Percentiles rank a stretch among this genome's conserved stretches.
phyloP scores from a whole-genome alignment of 2,113 vertebrate genomes.

The Hippocampus barbouri region DNA sequence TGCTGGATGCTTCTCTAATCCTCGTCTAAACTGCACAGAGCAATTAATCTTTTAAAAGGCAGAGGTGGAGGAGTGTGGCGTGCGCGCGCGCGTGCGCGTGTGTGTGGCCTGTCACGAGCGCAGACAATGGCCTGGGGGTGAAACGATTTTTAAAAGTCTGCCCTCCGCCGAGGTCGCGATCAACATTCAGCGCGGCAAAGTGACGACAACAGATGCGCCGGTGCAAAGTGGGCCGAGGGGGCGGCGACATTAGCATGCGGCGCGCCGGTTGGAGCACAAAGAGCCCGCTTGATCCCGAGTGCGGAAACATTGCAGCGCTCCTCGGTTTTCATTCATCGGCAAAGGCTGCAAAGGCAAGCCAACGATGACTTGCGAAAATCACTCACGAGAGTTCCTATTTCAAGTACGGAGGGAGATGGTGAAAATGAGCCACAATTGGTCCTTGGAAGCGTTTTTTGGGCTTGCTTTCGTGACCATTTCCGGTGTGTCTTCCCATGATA shows the following conservation, averaged over 20 bases:
- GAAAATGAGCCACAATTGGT: not conserved
- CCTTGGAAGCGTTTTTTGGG: not conserved
- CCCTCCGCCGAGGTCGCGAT: conserved; percentile 50
- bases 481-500: not conserved
- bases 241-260: conserved; percentile 33
- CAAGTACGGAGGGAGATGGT: not conserved
- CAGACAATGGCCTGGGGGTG: conserved; percentile 53
- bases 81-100: conserved; percentile 3
- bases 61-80: conserved; percentile 16
- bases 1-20: conserved; percentile 58
- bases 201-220: not conserved
- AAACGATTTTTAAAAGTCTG: conserved; percentile 50
- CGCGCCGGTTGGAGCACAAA: conserved; percentile 28
- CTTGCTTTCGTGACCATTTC: not conserved
- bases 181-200: conserved; percentile 39
- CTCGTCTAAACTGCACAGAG: conserved; percentile 59
- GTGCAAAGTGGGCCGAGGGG: not conserved
- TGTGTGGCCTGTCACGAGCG: conserved; percentile 8
- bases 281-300: conserved; percentile 33
- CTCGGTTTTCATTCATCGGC: conserved; percentile 23
- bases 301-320: conserved; percentile 10
- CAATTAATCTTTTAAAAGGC: conserved; percentile 70
- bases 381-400: not conserved
- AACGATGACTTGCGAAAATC: conserved; percentile 15
- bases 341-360: conserved; percentile 7